phyloP scores from a whole-genome alignment of 2,797 vertebrate species.

The Coreius guichenoti region DNA sequence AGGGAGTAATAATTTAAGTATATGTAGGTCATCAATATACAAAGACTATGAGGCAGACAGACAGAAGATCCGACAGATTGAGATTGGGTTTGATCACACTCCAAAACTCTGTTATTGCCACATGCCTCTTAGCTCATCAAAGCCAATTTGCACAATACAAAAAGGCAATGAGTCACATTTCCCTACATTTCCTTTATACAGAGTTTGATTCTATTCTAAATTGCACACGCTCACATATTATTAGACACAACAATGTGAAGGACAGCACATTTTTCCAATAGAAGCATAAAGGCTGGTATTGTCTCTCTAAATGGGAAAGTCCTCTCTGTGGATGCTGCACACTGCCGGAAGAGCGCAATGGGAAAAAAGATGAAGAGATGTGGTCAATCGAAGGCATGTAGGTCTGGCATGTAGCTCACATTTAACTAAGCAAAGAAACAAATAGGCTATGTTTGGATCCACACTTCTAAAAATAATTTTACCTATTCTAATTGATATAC shows the following conservation, averaged over 20 bases:
- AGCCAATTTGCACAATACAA: background rate
- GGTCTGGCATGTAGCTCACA: background rate
- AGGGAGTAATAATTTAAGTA: conserved; percentile 42
- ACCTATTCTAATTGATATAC: background rate
- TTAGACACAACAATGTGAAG: background rate
- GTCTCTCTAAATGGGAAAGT: conserved; percentile 62
- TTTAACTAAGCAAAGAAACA: conserved; percentile 38
- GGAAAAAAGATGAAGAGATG: conserved; percentile 21
- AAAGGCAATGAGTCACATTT: conserved; percentile 30
- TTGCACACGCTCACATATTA: conserved; percentile 5
- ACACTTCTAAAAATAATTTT: background rate
- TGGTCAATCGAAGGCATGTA: conserved; percentile 19
- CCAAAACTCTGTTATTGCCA: conserved; percentile 43
- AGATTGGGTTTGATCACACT: conserved; percentile 43
- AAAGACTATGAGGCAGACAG: conserved; percentile 39
- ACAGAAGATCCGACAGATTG: conserved; percentile 47
- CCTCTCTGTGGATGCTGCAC: conserved; percentile 24
- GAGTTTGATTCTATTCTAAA: conserved; percentile 26
- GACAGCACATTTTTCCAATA: conserved; percentile 22
- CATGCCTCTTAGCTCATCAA: conserved; percentile 40
- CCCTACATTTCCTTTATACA: background rate
- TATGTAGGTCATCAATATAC: conserved; percentile 43
- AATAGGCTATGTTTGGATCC: conserved; percentile 35
- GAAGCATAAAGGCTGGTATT: conserved; percentile 66
- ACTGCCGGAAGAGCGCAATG: conserved; percentile 28